These are phyloP conservation scores for Echiichthys vipera DNA, from an alignment of 2,797 vertebrate species.

Conservation along the genomic window DNA sequence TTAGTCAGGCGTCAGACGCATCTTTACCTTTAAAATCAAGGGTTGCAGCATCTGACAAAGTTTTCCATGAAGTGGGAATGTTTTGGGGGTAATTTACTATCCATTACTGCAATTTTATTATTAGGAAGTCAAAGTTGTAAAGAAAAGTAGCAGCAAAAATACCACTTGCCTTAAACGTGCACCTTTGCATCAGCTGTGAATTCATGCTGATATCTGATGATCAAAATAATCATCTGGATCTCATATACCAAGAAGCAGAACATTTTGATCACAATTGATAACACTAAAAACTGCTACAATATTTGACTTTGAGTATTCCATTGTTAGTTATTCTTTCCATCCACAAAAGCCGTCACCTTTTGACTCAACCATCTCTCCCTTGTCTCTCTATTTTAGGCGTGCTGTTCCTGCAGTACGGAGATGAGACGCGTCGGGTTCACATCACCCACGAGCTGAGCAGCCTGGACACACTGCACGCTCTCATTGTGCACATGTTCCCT, in stretches of 20 bases:
- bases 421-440: conserved; percentile 96
- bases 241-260: neutral
- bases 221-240: conserved; percentile 2
- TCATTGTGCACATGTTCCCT: conserved; percentile 99
- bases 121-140: neutral
- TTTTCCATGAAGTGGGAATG: conserved; percentile 22
- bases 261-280: conserved; percentile 19
- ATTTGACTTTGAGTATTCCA: conserved; percentile 25
- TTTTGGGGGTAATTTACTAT: conserved; percentile 8
- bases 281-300: neutral
- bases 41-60: conserved; percentile 32
- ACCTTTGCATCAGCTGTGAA: conserved; percentile 12
- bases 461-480: conserved; percentile 97
- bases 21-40: conserved; percentile 44
- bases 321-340: conserved; percentile 15
- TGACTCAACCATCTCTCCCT: conserved; percentile 18
- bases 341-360: neutral
- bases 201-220: conserved; percentile 14
- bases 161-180: neutral
- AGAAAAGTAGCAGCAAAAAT: neutral
- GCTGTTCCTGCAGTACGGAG: conserved; percentile 97
- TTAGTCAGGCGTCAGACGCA: conserved; percentile 75
- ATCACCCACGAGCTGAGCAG: conserved; percentile 99
- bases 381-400: conserved; percentile 84
- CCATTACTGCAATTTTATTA: neutral